Percentiles rank a stretch among this genome's conserved stretches.
Evolutionary conservation across 2,797 vertebrate genomes (phyloP).

Genomic region (Darevskia nairensis): DNA sequence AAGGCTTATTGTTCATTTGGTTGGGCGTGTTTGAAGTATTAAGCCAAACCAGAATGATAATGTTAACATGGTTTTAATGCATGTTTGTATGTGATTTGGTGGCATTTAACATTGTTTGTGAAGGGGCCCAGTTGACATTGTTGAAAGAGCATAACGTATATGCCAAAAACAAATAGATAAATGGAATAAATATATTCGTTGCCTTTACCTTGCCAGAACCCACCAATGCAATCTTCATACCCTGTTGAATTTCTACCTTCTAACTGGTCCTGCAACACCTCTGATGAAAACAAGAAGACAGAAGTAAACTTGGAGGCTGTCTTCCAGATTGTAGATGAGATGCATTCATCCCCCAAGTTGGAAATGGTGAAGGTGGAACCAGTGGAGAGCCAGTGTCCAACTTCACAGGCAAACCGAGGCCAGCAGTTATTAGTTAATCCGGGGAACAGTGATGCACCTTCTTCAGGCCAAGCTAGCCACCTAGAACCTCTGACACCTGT

Average conservation of each 20-base stretch:
- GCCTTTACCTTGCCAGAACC: slow-evolving; percentile 71
- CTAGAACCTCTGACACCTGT: slow-evolving; percentile 69
- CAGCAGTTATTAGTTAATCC: slow-evolving; percentile 60
- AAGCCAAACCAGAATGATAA: no score
- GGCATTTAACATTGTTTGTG: no score
- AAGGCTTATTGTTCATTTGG: neutral
- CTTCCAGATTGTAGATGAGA: slow-evolving; percentile 84
- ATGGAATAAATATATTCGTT: neutral
- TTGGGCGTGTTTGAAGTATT: no score
- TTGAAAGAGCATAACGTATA: neutral
- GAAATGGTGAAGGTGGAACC: slow-evolving; percentile 76
- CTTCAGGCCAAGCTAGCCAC: slow-evolving; percentile 63
- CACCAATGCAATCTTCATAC: slow-evolving; percentile 75
- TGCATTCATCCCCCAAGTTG: slow-evolving; percentile 72
- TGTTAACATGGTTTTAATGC: no score
- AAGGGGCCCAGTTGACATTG: neutral
- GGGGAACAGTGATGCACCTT: slow-evolving; percentile 45
- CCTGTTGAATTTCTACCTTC: slow-evolving; percentile 74
- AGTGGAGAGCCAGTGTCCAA: slow-evolving; percentile 71
- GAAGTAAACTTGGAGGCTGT: slow-evolving; percentile 80
- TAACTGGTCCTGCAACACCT: slow-evolving; percentile 63
- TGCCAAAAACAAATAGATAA: no score
- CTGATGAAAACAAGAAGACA: slow-evolving; percentile 74
- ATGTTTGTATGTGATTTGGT: no score
- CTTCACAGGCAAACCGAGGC: slow-evolving; percentile 61